Evolutionary conservation across 2,888 invertebrate species (phyloP).

Genomic region (Limenitis camilla): DNA sequence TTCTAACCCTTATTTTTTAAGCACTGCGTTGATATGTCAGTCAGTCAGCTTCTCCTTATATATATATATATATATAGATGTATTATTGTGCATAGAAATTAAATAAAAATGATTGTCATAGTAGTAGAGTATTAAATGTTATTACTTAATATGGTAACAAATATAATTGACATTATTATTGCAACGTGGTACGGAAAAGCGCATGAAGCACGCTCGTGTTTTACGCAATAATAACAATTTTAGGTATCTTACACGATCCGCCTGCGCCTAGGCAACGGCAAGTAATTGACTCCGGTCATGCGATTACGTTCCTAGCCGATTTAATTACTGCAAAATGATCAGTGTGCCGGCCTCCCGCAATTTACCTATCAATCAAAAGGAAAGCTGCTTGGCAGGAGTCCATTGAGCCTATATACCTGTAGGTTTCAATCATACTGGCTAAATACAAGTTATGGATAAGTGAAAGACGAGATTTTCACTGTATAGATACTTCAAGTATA

Average conservation of each 20-base stretch:
- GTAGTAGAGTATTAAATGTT: too few relatives aligned
- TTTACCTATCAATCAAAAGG: slow-evolving; percentile 72
- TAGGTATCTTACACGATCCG: slow-evolving; percentile 61
- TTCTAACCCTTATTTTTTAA: too few relatives aligned
- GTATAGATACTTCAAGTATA: neutral
- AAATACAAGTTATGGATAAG: slow-evolving; percentile 32
- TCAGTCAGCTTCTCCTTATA: too few relatives aligned
- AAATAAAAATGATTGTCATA: too few relatives aligned
- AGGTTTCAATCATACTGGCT: slow-evolving; percentile 37
- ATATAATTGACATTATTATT: too few relatives aligned
- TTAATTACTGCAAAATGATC: slow-evolving; percentile 74
- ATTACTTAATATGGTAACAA: too few relatives aligned
- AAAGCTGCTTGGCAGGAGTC: slow-evolving; percentile 43
- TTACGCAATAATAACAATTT: slow-evolving; percentile 63
- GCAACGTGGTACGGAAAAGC: slow-evolving; percentile 12
- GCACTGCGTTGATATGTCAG: too few relatives aligned
- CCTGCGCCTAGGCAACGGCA: slow-evolving; percentile 61
- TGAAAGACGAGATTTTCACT: slow-evolving; percentile 38
- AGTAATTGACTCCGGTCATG: slow-evolving; percentile 72
- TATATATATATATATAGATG: too few relatives aligned
- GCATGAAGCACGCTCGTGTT: slow-evolving; percentile 53
- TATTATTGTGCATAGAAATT: too few relatives aligned
- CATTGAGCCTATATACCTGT: slow-evolving; percentile 31
- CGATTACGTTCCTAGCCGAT: slow-evolving; percentile 71
- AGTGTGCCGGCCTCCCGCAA: slow-evolving; percentile 65